These are phyloP conservation scores for Pygocentrus nattereri DNA, from an alignment of 2,797 vertebrate genomes.

Conservation along the genomic window DNA sequence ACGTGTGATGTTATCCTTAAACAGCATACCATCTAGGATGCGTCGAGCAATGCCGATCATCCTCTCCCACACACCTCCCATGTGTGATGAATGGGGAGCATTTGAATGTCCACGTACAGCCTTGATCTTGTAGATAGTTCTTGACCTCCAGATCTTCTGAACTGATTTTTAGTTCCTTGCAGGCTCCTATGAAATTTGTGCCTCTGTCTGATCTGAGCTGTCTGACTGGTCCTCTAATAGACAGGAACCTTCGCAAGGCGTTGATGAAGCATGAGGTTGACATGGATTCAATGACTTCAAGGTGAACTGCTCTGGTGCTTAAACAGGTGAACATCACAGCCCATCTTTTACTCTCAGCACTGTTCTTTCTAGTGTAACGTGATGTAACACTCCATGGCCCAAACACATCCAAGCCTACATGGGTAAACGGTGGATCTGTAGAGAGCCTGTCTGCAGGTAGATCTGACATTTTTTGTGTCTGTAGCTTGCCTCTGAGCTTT, in stretches of 20 bases:
- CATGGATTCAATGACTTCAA: background rate
- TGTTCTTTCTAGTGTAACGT: background rate
- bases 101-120: slow-evolving; percentile 14
- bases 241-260: background rate
- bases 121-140: background rate
- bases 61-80: background rate
- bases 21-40: background rate
- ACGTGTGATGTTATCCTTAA: background rate
- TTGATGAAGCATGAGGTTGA: background rate
- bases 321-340: background rate
- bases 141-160: background rate
- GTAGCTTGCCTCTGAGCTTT: background rate
- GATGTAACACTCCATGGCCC: background rate
- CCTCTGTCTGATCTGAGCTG: background rate
- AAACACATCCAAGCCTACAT: background rate
- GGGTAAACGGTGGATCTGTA: background rate
- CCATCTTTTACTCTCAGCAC: background rate
- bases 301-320: background rate
- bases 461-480: background rate
- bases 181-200: slow-evolving; percentile 9
- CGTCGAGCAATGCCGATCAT: background rate
- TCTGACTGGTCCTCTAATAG: background rate
- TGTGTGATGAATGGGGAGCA: slow-evolving; percentile 15
- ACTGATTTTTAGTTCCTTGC: background rate
- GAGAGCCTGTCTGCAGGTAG: background rate